Evolutionary conservation across 2,113 vertebrate genomes (phyloP), one percentile per base, ranked within the genome.

Genomic region (Oplegnathus fasciatus): DNA sequence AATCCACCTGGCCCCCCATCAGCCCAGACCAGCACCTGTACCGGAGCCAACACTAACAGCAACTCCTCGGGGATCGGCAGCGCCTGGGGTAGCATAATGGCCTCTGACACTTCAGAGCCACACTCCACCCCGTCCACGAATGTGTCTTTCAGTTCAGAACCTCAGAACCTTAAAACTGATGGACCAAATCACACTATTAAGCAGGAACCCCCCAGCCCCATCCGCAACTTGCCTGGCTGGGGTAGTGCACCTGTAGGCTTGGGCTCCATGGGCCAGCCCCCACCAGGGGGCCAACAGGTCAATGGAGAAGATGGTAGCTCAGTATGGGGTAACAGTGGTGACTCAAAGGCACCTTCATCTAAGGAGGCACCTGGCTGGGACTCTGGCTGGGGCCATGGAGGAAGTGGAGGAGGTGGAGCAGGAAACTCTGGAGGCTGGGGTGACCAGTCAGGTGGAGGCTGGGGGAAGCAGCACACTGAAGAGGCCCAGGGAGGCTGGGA

Each of bases 81-180:
- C 93, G 96, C 97, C 91, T 99, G 98, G 98, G 97, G 98, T 93
- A 96, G 93, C 93, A 95, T 97, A 92, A 96, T 97, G 96, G 95
- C 96, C 83, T 96, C 96, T 92, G 98, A 99, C 92, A 95, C 95
- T 91, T 95, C 96, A 96, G 97, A 98, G 94, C 95, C 96, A 92
- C 97, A 96, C 92, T 95, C 96, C 91, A 96, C 97, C 96, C 94
- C 97, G 90, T 96, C 98, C 96, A 97, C 97, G 93, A 98, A 97
- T 97, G 97, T 98, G 97, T 98, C 98, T 97, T 98, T 99, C 96
- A 98, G 98, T 97, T 96, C 96, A 95, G 98, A 99, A 98, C 98
- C 98, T 98, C 98, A 97, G 96, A 99, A 98, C 98, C 97, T 99
- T 98, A 98, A 98, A 97, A 97, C 97, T 97, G 98, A 99, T 95